phyloP scores from a whole-genome alignment of 2,888 invertebrate species.

The Amblyjoppa proteus region DNA sequence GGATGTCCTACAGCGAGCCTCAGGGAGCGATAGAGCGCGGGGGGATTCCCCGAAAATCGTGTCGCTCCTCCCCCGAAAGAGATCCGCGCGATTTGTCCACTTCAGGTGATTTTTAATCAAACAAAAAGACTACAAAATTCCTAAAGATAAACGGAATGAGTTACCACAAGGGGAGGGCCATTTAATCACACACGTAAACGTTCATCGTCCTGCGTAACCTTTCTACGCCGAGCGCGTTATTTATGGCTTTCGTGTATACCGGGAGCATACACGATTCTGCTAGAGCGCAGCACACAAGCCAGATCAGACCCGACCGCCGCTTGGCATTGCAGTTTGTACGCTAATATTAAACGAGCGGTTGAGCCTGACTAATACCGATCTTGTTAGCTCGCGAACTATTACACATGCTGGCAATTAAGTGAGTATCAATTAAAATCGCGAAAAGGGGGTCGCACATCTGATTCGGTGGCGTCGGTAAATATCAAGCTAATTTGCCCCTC shows the following conservation, averaged over 20 bases:
- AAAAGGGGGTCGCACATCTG: slow-evolving; percentile 27
- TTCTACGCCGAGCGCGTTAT: slow-evolving; percentile 33
- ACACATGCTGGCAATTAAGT: slow-evolving; percentile 11
- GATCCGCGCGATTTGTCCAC: slow-evolving; percentile 2
- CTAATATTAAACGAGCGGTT: slow-evolving; percentile 14
- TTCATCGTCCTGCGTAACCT: slow-evolving; percentile 53
- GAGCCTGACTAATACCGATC: background rate
- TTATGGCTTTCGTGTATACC: slow-evolving; percentile 29
- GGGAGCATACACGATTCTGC: background rate
- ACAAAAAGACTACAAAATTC: slow-evolving; percentile 19
- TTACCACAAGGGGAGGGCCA: slow-evolving; percentile 28
- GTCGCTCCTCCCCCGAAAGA: slow-evolving; percentile 6
- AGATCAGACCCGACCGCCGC: background rate
- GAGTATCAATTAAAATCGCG: slow-evolving; percentile 25
- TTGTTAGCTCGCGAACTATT: background rate
- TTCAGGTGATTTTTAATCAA: slow-evolving; percentile 10
- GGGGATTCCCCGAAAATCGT: slow-evolving; percentile 47
- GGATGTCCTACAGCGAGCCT: slow-evolving; percentile 10
- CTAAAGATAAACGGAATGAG: slow-evolving; percentile 6
- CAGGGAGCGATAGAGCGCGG: background rate
- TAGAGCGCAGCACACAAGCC: slow-evolving; percentile 9
- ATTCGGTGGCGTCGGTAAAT: slow-evolving; percentile 36
- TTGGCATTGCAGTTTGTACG: slow-evolving; percentile 1
- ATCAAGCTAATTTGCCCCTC: slow-evolving; percentile 13
- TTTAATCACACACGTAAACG: slow-evolving; percentile 31